Conservation (phyloP, 2,888 invertebrate genomes). For the Homarus gammarus region DNA sequence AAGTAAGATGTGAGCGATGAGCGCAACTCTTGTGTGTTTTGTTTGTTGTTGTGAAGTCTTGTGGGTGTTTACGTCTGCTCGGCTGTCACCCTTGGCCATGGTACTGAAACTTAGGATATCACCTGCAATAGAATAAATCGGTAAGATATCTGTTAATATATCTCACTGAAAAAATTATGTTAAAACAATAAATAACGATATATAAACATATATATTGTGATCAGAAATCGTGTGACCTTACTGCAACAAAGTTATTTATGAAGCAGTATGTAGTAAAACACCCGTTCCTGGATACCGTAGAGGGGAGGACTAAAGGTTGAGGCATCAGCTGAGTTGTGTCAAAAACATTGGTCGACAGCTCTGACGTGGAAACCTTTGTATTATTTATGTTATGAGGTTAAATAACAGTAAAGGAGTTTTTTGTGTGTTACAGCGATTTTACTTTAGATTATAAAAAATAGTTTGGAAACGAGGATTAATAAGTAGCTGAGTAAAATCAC, state of each 20-base stretch:
- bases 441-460: no score
- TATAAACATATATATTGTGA: background rate
- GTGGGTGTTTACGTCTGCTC: conserved; percentile 26
- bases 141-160: background rate
- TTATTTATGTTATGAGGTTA: no score
- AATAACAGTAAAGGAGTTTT: no score
- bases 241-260: background rate
- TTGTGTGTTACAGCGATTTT: no score
- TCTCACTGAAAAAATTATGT: background rate
- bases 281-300: no score
- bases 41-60: conserved; percentile 18
- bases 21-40: background rate
- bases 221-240: background rate
- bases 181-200: background rate
- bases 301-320: no score
- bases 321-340: no score
- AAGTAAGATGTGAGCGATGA: no score
- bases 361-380: no score
- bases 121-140: background rate
- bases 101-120: background rate
- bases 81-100: background rate
- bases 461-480: no score
- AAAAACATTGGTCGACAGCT: no score
- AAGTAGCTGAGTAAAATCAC: no score
- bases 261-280: background rate